Base-by-base conservation (phyloP, 2,888 invertebrate species). In the Nysson spinosus region DNA sequence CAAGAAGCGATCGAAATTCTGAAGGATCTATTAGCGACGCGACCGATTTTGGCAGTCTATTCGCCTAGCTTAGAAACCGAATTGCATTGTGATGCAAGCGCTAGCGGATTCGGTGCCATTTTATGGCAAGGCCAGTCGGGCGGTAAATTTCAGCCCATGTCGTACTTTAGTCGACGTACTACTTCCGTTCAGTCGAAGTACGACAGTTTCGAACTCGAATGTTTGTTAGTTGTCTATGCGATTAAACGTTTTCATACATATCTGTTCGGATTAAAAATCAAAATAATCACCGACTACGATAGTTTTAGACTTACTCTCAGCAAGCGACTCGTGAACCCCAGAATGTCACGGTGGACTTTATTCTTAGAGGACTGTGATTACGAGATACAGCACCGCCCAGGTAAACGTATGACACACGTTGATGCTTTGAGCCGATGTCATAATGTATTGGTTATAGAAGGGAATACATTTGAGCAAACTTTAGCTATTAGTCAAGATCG, bases 391-490 rank as follows among this genome's bases (percentile, higher is more conserved):
- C 62, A 67, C 26, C 19, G 62, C 6, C 1, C 44, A 0, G 55
- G 67, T 0, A 20, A 19, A 0, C 7, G 6, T 0, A 57, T 66
- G 56, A 0, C 1, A 9, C 61, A 61, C 9, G 61, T 62, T 0
- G 66, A 66, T 16, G 56, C 61, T 0, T 19, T 66, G 0, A 66
- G 66, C 11, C 20, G 63, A 12, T 30, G 40, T 26, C 40, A 44
- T 1, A 9, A 35, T 3, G 17, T 17, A 5, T 3, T 19, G n/a
- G 19, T 24, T 17, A 22, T 44, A 1, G 52, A 54, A 6, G 16
- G 56, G 0, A 32, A 66, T 9, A 46, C 47, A 7, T 1, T 47
- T 1, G 22, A 56, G 1, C 1, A 22, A 4, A n/a, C n/a, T n/a
- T n/a, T n/a, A n/a, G n/a, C n/a, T n/a, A n/a, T n/a, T n/a, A n/a